A percentile compares a stretch with the other conserved stretches of the same genome.
Conservation (phyloP, 2,888 invertebrate genomes). For the Iphiclides podalirius region DNA sequence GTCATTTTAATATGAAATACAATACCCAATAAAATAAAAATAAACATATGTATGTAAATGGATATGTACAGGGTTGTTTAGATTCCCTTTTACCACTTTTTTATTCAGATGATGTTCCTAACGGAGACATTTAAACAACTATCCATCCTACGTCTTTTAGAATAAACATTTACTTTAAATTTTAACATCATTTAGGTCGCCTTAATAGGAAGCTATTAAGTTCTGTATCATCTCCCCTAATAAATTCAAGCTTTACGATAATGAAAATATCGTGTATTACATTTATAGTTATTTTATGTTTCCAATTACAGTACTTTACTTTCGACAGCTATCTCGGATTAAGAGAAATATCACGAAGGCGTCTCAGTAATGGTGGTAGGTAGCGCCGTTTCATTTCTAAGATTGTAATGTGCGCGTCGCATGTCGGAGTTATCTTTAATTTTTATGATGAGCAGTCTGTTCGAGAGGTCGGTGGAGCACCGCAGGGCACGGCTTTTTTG, state of each 20-base stretch:
- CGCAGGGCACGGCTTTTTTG: constrained; percentile 40
- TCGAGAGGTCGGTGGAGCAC: constrained; percentile 36
- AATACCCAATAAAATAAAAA: too few species aligned
- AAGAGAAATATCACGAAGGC: neutral
- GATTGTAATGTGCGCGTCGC: neutral
- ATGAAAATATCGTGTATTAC: constrained; percentile 2
- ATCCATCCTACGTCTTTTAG: neutral
- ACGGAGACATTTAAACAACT: neutral
- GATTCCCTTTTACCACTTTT: too few species aligned
- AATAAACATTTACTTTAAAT: neutral
- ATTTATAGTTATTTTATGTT: constrained; percentile 5
- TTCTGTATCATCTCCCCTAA: neutral
- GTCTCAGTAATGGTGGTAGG: neutral
- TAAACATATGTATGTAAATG: too few species aligned
- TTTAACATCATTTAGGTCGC: neutral
- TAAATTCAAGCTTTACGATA: constrained; percentile 6
- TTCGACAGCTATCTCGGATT: neutral
- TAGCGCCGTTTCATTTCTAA: neutral
- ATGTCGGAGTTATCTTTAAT: constrained; percentile 46
- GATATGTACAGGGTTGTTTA: too few species aligned
- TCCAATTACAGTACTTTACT: constrained; percentile 33
- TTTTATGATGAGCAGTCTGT: constrained; percentile 56
- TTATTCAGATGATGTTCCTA: too few species aligned
- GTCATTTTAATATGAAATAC: too few species aligned
- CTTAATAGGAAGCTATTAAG: neutral